Evolutionary conservation across 2,797 vertebrate species (phyloP).

Genomic region (Ptychadena robeensis): DNA sequence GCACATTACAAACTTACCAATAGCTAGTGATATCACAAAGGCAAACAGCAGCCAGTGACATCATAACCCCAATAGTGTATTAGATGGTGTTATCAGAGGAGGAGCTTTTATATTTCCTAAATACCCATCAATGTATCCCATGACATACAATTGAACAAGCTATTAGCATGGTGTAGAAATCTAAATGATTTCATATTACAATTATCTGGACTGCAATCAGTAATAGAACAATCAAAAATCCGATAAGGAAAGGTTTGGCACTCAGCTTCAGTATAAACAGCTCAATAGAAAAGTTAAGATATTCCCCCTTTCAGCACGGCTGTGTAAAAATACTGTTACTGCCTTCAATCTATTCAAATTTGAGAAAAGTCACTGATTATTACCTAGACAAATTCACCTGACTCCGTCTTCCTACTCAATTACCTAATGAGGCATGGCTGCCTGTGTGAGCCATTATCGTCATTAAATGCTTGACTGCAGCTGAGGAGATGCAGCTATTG

Average conservation of each 20-base stretch:
- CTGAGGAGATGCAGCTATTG: constrained; percentile 25
- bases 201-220: constrained; percentile 7
- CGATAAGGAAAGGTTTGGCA: constrained; percentile 60
- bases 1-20: too few species aligned
- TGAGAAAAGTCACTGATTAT: constrained; percentile 64
- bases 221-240: constrained; percentile 1
- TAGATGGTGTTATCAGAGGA: too few species aligned
- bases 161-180: not conserved
- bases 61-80: not conserved
- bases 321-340: constrained; percentile 61
- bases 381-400: constrained; percentile 63
- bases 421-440: constrained; percentile 63
- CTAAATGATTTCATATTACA: not conserved
- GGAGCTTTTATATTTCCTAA: not conserved
- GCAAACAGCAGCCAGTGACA: not conserved
- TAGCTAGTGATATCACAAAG: too few species aligned
- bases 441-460: constrained; percentile 62
- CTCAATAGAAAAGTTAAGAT: constrained; percentile 64
- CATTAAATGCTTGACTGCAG: constrained; percentile 52
- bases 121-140: not conserved
- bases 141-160: not conserved
- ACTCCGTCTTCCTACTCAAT: constrained; percentile 59
- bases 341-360: constrained; percentile 63
- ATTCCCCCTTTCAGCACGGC: constrained; percentile 54
- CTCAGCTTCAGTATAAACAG: constrained; percentile 64